A percentile compares a stretch with the other conserved stretches of the same genome.
These are phyloP conservation scores for Eupristina koningsbergeri DNA, from an alignment of 1,140 invertebrate species.

Conservation along the genomic window DNA sequence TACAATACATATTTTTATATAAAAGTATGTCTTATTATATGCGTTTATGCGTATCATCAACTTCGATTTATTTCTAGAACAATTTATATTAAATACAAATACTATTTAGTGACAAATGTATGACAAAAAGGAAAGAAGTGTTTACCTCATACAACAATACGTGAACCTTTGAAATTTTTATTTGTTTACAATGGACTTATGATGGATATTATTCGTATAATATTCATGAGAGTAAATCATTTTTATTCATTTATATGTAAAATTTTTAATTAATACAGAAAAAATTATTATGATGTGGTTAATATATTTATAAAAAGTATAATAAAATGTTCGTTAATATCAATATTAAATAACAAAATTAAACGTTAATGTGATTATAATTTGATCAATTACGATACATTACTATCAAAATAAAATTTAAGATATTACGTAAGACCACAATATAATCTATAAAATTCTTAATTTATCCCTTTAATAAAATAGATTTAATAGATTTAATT, in stretches of 20 bases:
- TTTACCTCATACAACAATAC: conserved; percentile 68
- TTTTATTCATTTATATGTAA: neutral
- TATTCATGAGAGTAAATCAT: conserved; percentile 67
- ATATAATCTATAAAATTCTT: too few species aligned
- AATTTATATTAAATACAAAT: conserved; percentile 53
- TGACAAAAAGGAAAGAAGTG: conserved; percentile 62
- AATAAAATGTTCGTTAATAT: neutral
- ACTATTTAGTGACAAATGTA: conserved; percentile 63
- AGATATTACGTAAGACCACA: too few species aligned
- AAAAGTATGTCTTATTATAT: too few species aligned
- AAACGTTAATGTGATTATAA: too few species aligned
- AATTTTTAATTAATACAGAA: neutral
- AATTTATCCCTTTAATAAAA: too few species aligned
- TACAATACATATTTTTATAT: too few species aligned
- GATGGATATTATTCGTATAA: conserved; percentile 69
- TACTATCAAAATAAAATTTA: too few species aligned
- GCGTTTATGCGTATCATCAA: too few species aligned
- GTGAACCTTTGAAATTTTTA: conserved; percentile 66
- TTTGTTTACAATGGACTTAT: conserved; percentile 66
- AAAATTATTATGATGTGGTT: too few species aligned
- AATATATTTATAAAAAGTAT: too few species aligned
- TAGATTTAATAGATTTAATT: too few species aligned
- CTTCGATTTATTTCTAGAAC: conserved; percentile 17
- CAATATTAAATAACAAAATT: neutral
- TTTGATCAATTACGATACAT: too few species aligned